Evolutionary conservation across 2,113 vertebrate species (phyloP), one percentile per base, ranked within the genome.

Genomic region (Poicephalus meyeri): DNA sequence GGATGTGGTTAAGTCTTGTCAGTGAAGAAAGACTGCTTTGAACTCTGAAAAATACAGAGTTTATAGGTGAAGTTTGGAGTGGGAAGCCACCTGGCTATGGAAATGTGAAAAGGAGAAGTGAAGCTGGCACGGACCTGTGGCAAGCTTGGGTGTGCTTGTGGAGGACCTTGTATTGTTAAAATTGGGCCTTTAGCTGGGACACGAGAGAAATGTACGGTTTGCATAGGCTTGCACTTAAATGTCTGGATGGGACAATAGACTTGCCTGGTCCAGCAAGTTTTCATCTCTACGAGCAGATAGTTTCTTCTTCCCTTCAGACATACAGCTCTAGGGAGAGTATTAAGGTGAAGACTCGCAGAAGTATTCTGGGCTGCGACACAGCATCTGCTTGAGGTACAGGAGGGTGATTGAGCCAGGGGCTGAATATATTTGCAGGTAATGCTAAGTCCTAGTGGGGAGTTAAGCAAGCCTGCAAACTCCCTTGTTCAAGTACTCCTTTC

Each of bases 401-500:
- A 66, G 41, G 25, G 53, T 33, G 55, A 16, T 11, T 72, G 49
- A 85, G 37, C 39, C 21, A 53, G 61, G 49, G 28, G 11, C 17
- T 92, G 84, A 76, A 49, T 31, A 12, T 25, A 9, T 50, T 89
- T 80, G 35, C 83, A 79, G 87, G 80, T 91, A 56, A 77, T 64
- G 44, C 42, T 82, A 52, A 41, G 49, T 56, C 70, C 90, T 61
- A 16, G 4, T 20, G 53, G 50, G 72, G 73, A 88, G 55, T 55
- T 56, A 71, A 73, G 68, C 35, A 89, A 71, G 50, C 42, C 80
- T 71, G 23, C 29, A 65, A 77, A 65, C 73, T 91, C 86, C 61
- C 77, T 87, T 93, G 82, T 69, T 92, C 87, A 77, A 97, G 96
- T 69, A 53, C 49, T 93, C 81, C 65, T 86, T 97, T 97, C 95